Evolutionary conservation across 2,797 vertebrate species (phyloP).

Genomic region (Sarcophilus harrisii): DNA sequence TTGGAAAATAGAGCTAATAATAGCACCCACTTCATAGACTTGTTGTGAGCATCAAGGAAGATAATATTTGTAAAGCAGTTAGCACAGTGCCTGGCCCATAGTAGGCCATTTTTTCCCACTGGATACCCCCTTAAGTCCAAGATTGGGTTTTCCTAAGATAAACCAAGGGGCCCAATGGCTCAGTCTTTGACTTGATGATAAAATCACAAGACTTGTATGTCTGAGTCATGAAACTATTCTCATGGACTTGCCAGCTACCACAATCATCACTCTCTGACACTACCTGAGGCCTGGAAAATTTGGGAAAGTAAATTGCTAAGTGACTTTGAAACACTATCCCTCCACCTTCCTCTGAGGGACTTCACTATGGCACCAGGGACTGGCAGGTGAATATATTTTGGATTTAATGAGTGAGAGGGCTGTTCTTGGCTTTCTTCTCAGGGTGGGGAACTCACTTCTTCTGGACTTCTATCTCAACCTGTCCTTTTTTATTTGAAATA

Average conservation of each 20-base stretch:
- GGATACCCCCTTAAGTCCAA: neutral
- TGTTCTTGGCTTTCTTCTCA: neutral
- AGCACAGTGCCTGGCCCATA: no score
- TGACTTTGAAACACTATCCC: slow-evolving; percentile 40
- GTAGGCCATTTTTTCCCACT: neutral
- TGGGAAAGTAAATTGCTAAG: slow-evolving; percentile 11
- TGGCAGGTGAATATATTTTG: neutral
- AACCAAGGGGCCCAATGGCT: neutral
- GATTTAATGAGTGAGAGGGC: slow-evolving; percentile 54
- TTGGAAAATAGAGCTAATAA: no score
- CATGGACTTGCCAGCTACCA: slow-evolving; percentile 7
- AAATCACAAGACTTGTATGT: neutral
- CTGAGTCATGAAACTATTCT: slow-evolving; percentile 14
- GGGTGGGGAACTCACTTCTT: slow-evolving; percentile 2
- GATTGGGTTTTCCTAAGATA: neutral
- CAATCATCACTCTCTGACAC: slow-evolving; percentile 6
- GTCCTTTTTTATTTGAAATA: neutral
- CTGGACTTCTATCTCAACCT: neutral
- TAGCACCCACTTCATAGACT: no score
- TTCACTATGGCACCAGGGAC: neutral
- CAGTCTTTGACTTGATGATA: slow-evolving; percentile 5
- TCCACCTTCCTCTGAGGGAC: slow-evolving; percentile 37
- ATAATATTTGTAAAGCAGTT: no score
- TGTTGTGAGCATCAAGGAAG: no score
- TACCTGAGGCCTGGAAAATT: slow-evolving; percentile 39